A percentile compares a stretch with the other conserved stretches of the same genome.
Evolutionary conservation across 2,797 vertebrate species (phyloP).

Genomic region (Xyrichtys novacula): DNA sequence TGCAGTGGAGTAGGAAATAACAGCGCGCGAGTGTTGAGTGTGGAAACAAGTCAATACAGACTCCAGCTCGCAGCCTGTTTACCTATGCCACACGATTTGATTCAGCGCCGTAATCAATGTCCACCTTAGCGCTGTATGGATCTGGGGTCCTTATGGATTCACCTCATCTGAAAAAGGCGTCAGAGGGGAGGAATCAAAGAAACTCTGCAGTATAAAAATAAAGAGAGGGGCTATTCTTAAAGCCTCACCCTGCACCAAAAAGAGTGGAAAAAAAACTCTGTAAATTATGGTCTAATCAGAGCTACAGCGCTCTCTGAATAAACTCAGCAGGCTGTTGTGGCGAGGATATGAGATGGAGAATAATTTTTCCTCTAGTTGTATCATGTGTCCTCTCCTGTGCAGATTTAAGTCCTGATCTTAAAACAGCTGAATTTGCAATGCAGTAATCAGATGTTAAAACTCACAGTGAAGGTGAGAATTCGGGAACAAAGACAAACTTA

Average conservation of each 20-base stretch:
- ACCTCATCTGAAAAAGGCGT: conserved; percentile 9
- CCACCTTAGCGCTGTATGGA: conserved; percentile 35
- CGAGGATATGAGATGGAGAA: not conserved
- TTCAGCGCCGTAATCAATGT: conserved; percentile 53
- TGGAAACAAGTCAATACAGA: conserved; percentile 57
- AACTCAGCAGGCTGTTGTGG: not conserved
- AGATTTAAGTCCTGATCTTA: not conserved
- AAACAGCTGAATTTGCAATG: not conserved
- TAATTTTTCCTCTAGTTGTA: not conserved
- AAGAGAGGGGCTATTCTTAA: conserved; percentile 1
- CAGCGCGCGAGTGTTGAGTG: conserved; percentile 29
- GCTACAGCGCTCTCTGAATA: not conserved
- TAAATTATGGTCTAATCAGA: not conserved
- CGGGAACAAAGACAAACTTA: not conserved
- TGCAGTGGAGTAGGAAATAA: conserved; percentile 53
- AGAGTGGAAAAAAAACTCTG: not conserved
- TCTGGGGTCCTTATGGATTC: conserved; percentile 34
- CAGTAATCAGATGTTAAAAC: conserved; percentile 1
- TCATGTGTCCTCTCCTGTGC: not conserved
- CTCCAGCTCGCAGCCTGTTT: conserved; percentile 32
- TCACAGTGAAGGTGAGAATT: not conserved
- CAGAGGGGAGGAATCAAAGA: not conserved
- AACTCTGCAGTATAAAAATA: conserved; percentile 24
- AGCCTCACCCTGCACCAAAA: conserved; percentile 10
- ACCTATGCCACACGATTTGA: conserved; percentile 48